phyloP scores from a whole-genome alignment of 2,113 vertebrate species.

The Podarcis muralis region DNA sequence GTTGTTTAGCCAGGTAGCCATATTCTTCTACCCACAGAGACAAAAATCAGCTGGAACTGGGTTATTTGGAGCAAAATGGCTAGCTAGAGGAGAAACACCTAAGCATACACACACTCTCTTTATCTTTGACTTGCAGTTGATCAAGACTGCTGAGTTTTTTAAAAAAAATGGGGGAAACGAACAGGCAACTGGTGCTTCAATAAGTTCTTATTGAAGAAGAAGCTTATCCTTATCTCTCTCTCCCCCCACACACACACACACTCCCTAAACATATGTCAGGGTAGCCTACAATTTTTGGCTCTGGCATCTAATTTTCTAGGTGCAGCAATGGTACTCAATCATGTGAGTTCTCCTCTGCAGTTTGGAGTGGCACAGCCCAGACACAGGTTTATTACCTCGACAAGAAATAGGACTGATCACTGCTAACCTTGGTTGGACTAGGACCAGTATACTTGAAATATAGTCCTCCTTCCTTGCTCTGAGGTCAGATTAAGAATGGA shows the following conservation, averaged over 20 bases:
- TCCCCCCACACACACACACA: not conserved
- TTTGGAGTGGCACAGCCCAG: not conserved
- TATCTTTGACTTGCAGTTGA: not conserved
- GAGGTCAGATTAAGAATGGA: constrained; percentile 48
- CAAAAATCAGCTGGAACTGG: not conserved
- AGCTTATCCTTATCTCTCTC: not conserved
- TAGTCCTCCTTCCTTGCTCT: constrained; percentile 45
- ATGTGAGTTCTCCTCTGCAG: too few relatives aligned
- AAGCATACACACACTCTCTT: not conserved
- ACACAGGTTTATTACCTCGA: not conserved
- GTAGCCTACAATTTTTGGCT: not conserved
- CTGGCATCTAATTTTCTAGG: not conserved
- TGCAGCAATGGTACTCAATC: not conserved
- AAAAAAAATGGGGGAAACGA: not conserved
- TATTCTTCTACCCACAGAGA: not conserved
- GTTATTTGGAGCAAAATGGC: not conserved
- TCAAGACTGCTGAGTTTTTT: not conserved
- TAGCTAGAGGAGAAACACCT: not conserved
- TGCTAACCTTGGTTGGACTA: not conserved
- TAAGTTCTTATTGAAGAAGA: not conserved
- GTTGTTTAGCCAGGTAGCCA: not conserved
- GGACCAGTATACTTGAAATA: constrained; percentile 16
- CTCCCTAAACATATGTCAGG: not conserved
- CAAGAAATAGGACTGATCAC: not conserved
- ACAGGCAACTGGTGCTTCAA: not conserved